Evolutionary conservation across 2,888 invertebrate species (phyloP).

Genomic region (Caenorhabditis zanzibari): DNA sequence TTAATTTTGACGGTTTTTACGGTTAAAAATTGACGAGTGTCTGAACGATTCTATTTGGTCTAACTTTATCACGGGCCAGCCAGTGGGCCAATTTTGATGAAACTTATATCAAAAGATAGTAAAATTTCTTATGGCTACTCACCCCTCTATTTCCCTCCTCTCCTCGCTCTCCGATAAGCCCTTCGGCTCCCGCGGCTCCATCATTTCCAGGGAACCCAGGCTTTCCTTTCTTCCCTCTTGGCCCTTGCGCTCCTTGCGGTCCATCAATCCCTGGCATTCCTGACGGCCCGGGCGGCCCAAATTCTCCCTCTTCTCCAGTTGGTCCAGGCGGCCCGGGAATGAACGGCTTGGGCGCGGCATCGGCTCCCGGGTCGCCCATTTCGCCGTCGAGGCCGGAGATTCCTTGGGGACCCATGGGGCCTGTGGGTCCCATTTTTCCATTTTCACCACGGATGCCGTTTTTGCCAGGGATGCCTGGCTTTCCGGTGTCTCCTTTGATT

Average conservation of each 20-base stretch:
- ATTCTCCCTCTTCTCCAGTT: slow-evolving; percentile 72
- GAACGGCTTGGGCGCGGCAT: slow-evolving; percentile 80
- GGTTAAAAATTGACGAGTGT: no score
- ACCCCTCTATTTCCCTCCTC: slow-evolving; percentile 79
- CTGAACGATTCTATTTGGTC: no score
- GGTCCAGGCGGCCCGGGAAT: slow-evolving; percentile 79
- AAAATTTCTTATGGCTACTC: no score
- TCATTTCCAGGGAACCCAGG: slow-evolving; percentile 75
- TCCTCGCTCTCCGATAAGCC: slow-evolving; percentile 77
- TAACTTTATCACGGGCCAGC: no score
- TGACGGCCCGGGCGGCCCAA: slow-evolving; percentile 76
- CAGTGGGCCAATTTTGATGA: no score
- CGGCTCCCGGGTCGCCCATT: slow-evolving; percentile 79
- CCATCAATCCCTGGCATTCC: slow-evolving; percentile 80
- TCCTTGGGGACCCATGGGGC: slow-evolving; percentile 72
- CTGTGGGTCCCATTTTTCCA: slow-evolving; percentile 65
- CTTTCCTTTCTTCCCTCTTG: slow-evolving; percentile 77
- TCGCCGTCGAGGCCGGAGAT: slow-evolving; percentile 78
- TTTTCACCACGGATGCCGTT: slow-evolving; percentile 72
- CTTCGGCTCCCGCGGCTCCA: slow-evolving; percentile 73
- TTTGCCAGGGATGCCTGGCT: slow-evolving; percentile 71
- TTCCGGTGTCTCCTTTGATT: slow-evolving; percentile 76
- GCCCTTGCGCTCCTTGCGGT: slow-evolving; percentile 76
- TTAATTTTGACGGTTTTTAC: not conserved
- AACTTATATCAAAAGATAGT: no score